Evolutionary conservation across 2,888 invertebrate species (phyloP).

Genomic region (Ommatoiulus sabulosus): DNA sequence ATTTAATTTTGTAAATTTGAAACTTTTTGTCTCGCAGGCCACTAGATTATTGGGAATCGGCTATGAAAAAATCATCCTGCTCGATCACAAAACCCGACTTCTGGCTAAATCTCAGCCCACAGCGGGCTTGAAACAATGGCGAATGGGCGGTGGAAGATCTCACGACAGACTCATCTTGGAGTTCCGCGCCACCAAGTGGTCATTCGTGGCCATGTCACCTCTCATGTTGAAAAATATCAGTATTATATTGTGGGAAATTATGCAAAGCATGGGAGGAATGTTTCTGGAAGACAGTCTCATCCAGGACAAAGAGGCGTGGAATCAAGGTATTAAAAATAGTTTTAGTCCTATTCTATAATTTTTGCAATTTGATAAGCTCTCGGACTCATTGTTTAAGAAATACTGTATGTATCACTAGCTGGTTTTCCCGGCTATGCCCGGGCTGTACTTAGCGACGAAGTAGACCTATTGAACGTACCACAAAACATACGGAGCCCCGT

Average conservation of each 20-base stretch:
- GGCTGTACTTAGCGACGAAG: too few species aligned
- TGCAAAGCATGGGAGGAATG: conserved; percentile 72
- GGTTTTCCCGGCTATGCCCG: too few species aligned
- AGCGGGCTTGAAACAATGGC: conserved; percentile 74
- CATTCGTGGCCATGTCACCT: conserved; percentile 72
- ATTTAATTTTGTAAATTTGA: too few species aligned
- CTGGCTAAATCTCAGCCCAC: conserved; percentile 72
- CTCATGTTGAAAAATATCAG: conserved; percentile 71
- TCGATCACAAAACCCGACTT: conserved; percentile 74
- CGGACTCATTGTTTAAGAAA: too few species aligned
- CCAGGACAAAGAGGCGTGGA: conserved; percentile 30
- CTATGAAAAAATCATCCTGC: conserved; percentile 72
- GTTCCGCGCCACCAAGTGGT: conserved; percentile 74
- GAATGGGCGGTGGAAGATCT: conserved; percentile 73
- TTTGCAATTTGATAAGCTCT: too few species aligned
- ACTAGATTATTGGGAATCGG: conserved; percentile 73
- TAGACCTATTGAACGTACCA: too few species aligned
- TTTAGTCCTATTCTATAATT: neutral
- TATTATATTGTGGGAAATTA: conserved; percentile 74
- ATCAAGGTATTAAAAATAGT: conserved; percentile 3
- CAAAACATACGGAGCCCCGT: too few species aligned
- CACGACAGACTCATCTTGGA: conserved; percentile 74
- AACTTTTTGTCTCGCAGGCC: conserved; percentile 67
- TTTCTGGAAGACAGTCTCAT: conserved; percentile 64
- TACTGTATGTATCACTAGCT: too few species aligned